Conservation (phyloP, 2,113 vertebrate genomes). For the Bubo bubo region DNA sequence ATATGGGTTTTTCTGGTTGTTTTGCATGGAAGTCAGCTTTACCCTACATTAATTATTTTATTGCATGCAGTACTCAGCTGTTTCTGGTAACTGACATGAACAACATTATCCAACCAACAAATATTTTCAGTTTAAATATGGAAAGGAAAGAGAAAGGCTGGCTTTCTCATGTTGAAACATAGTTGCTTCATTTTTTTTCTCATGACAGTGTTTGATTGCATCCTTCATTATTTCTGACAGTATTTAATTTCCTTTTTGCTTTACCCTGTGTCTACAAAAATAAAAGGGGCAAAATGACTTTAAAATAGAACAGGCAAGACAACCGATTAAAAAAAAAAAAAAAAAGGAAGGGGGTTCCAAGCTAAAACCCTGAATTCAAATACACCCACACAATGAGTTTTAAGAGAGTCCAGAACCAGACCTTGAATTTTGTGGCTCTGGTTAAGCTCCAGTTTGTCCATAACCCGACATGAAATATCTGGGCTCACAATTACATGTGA, state of each 20-base stretch:
- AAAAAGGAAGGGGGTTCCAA: neutral
- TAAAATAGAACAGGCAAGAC: neutral
- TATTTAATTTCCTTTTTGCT: conserved; percentile 20
- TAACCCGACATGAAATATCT: conserved; percentile 12
- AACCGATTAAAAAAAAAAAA: neutral
- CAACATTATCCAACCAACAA: neutral
- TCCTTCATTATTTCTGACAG: neutral
- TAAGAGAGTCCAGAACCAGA: neutral
- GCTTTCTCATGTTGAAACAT: neutral
- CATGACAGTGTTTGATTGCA: neutral
- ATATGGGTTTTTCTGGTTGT: neutral
- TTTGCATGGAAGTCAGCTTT: conserved; percentile 10
- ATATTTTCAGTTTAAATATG: neutral
- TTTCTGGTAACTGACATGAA: neutral
- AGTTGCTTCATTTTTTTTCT: neutral
- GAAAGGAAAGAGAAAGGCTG: neutral
- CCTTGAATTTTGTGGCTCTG: neutral
- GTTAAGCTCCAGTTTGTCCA: neutral
- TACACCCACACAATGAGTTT: neutral
- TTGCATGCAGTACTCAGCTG: neutral
- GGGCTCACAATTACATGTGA: conserved; percentile 15
- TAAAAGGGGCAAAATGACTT: conserved; percentile 4
- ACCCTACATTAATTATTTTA: neutral
- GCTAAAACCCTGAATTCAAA: neutral
- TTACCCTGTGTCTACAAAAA: neutral